These are phyloP conservation scores for Napeogenes sylphis DNA, from an alignment of 2,888 invertebrate species.

Conservation along the genomic window DNA sequence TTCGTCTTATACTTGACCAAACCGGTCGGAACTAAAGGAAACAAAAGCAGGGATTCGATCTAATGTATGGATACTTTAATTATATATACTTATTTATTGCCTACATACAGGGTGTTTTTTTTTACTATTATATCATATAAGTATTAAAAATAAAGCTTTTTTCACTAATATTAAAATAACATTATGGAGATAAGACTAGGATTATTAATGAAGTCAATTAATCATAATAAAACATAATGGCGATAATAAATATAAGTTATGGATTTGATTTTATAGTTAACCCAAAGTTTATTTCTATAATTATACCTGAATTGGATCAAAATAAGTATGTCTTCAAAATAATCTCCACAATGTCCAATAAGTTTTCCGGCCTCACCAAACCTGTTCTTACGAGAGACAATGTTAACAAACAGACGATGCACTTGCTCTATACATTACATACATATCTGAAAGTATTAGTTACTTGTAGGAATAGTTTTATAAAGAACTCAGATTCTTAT, in stretches of 20 bases:
- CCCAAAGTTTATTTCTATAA: too few species aligned
- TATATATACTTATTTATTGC: background rate
- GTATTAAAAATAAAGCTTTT: too few species aligned
- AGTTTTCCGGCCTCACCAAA: slow-evolving; percentile 21
- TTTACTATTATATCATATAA: too few species aligned
- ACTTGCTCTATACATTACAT: slow-evolving; percentile 4
- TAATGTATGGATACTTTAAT: background rate
- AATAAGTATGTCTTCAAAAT: slow-evolving; percentile 4
- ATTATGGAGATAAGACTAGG: too few species aligned
- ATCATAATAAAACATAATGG: too few species aligned
- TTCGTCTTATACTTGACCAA: background rate
- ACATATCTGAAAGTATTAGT: background rate
- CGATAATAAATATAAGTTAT: too few species aligned
- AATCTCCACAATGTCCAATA: slow-evolving; percentile 15
- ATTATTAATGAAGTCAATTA: too few species aligned
- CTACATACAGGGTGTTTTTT: background rate
- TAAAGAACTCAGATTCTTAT: too few species aligned
- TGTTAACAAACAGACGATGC: slow-evolving; percentile 14
- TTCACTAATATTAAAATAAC: too few species aligned
- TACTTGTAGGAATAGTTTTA: too few species aligned
- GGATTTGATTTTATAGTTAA: too few species aligned
- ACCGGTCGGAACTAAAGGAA: background rate
- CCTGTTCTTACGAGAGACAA: slow-evolving; percentile 15
- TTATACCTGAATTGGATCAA: background rate
- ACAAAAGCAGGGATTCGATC: background rate